Evolutionary conservation across 2,888 invertebrate genomes (phyloP).

Genomic region (Nymphalis urticae): DNA sequence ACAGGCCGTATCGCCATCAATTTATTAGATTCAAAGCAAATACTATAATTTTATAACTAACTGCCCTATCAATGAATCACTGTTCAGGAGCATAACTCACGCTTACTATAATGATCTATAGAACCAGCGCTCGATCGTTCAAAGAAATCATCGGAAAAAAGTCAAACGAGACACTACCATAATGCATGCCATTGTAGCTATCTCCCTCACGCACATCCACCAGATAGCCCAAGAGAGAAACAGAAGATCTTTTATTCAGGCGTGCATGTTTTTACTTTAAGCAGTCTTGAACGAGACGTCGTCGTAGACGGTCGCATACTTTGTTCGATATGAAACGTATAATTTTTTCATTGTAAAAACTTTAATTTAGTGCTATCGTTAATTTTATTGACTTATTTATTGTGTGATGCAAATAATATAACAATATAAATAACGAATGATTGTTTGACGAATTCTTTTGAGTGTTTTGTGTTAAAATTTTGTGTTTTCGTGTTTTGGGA

Average conservation of each 20-base stretch:
- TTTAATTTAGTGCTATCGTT: slow-evolving; percentile 10
- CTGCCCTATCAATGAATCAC: slow-evolving; percentile 59
- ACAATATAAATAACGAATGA: slow-evolving; percentile 4
- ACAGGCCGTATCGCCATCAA: slow-evolving; percentile 34
- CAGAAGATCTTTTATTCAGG: slow-evolving; percentile 58
- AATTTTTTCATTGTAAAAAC: slow-evolving; percentile 22
- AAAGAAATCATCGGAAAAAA: slow-evolving; percentile 76
- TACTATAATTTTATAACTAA: slow-evolving; percentile 50
- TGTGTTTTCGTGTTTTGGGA: slow-evolving; percentile 47
- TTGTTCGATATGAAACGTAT: slow-evolving; percentile 29
- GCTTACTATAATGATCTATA: slow-evolving; percentile 67
- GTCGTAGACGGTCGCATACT: slow-evolving; percentile 40
- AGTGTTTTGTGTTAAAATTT: slow-evolving; percentile 42
- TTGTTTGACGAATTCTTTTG: slow-evolving; percentile 40
- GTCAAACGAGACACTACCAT: slow-evolving; percentile 62
- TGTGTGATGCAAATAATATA: slow-evolving; percentile 3
- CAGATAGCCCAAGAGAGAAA: slow-evolving; percentile 46
- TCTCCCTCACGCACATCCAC: slow-evolving; percentile 47
- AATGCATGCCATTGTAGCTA: slow-evolving; percentile 74
- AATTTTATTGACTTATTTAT: slow-evolving; percentile 7
- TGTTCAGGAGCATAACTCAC: slow-evolving; percentile 70
- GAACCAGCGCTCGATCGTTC: slow-evolving; percentile 65
- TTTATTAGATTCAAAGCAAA: slow-evolving; percentile 38
- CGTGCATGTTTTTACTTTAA: slow-evolving; percentile 45
- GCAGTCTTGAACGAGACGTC: slow-evolving; percentile 52